A percentile compares a stretch with the other conserved stretches of the same genome.
These are phyloP conservation scores for Aphelinus certus DNA, from an alignment of 1,140 invertebrate genomes.

Conservation along the genomic window DNA sequence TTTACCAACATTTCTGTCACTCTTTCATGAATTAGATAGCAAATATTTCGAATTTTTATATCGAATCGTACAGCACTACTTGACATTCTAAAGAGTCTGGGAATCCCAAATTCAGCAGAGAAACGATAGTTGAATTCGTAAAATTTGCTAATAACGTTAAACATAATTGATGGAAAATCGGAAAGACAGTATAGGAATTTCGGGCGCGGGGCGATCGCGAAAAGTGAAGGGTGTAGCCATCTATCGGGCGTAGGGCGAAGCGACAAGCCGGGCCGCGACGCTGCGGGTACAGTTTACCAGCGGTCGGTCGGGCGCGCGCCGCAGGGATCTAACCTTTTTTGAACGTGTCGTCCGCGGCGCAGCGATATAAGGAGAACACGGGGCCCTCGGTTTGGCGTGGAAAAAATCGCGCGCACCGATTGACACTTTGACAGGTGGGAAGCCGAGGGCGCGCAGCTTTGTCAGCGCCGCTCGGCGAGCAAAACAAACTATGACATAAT, in stretches of 20 bases:
- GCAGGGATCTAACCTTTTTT: constrained; percentile 27
- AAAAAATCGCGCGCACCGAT: neutral
- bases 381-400: no score
- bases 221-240: constrained; percentile 7
- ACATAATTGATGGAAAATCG: no score
- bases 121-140: no score
- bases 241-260: neutral
- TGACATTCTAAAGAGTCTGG: no score
- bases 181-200: no score
- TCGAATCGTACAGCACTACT: no score
- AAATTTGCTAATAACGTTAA: no score
- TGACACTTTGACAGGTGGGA: neutral
- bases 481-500: constrained; percentile 38
- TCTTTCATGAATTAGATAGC: no score
- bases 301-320: neutral
- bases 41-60: no score
- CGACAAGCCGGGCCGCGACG: neutral
- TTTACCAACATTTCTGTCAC: no score
- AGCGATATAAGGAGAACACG: constrained; percentile 5
- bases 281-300: constrained; percentile 12
- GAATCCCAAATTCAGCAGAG: no score
- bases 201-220: no score
- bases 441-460: neutral
- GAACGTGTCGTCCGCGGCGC: neutral
- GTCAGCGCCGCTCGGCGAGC: neutral